Evolutionary conservation across 2,797 vertebrate genomes (phyloP), one percentile per base, ranked within the genome.

Genomic region (Scolopax bukidnonensis): DNA sequence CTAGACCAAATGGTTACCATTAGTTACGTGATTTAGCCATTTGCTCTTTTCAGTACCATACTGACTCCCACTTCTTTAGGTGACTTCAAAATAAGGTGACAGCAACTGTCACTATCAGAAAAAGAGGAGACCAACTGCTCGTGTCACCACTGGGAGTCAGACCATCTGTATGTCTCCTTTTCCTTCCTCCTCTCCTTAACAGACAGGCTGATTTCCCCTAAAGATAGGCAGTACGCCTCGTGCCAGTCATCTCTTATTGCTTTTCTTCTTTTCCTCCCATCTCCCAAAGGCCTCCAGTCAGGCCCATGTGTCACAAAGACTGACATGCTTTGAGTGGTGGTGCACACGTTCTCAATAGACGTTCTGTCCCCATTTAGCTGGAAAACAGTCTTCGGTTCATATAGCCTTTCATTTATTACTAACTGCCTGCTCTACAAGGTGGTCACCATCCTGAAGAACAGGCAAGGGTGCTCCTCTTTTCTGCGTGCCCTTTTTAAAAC

Each of bases 101-200:
- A 95, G 70, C 3, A 0, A 59, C 64, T 93, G 92, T 36, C 90
- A 47, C 48, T 85, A 1, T 48, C 4, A 2, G 47, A 67, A 67
- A 25, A 56, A 90, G 59, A 90, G 68, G 67, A 54, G 30, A 43
- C 15, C 91, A 89, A 79, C 85, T 94, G 90, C 88, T 93, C 33
- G 74, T 87, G 74, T 83, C 90, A 64, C 90, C 63, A 13, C 83
- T 68, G 90, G 77, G 47, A 95, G 56, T 47, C 80, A 89, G 70
- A 83, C 77, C 74, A 90, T 68, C 87, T 91, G 69, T 19, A 59
- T 87, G 87, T 90, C 87, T 94, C 75, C 57, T 71, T 92, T 54
- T 28, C 68, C 61, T 86, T 70, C 32, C 51, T 76, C 11, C 27
- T 74, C 56, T 90, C n/a, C 81, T 54, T 68, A 32, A 6, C 60